Evolutionary conservation across 2,888 invertebrate species (phyloP).

Genomic region (Nomada hirtipes): DNA sequence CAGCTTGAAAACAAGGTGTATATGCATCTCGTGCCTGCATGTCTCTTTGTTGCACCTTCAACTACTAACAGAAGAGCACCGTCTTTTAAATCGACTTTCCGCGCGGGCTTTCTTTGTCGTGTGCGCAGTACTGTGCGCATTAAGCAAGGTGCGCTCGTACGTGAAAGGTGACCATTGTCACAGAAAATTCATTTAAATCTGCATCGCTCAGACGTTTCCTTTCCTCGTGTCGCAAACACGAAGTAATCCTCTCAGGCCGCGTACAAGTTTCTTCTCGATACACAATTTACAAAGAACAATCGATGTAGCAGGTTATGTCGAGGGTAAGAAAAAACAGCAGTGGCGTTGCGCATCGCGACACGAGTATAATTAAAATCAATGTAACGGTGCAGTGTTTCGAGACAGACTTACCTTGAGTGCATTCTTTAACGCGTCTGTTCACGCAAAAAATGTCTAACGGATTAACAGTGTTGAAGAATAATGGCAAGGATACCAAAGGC

Average conservation of each 20-base stretch:
- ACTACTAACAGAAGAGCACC: constrained; percentile 25
- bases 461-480: constrained; percentile 71
- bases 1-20: constrained; percentile 2
- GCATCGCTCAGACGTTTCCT: background rate
- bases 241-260: background rate
- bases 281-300: background rate
- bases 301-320: constrained; percentile 56
- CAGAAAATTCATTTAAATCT: constrained; percentile 9
- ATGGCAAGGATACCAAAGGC: constrained; percentile 68
- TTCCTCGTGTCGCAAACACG: background rate
- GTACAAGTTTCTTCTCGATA: background rate
- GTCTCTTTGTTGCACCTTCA: constrained; percentile 29
- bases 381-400: constrained; percentile 70
- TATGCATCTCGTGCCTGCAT: background rate
- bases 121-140: constrained; percentile 58
- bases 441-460: constrained; percentile 76
- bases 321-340: constrained; percentile 50
- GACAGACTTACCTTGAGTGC: constrained; percentile 13
- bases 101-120: constrained; percentile 36
- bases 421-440: constrained; percentile 12
- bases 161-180: background rate
- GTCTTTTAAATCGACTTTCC: constrained; percentile 59
- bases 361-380: constrained; percentile 79
- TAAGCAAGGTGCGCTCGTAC: constrained; percentile 32
- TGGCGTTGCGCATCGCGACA: constrained; percentile 73